A percentile compares a stretch with the other conserved stretches of the same genome.
These are phyloP conservation scores for Ips typographus DNA, from an alignment of 1,140 invertebrate genomes.

Conservation along the genomic window DNA sequence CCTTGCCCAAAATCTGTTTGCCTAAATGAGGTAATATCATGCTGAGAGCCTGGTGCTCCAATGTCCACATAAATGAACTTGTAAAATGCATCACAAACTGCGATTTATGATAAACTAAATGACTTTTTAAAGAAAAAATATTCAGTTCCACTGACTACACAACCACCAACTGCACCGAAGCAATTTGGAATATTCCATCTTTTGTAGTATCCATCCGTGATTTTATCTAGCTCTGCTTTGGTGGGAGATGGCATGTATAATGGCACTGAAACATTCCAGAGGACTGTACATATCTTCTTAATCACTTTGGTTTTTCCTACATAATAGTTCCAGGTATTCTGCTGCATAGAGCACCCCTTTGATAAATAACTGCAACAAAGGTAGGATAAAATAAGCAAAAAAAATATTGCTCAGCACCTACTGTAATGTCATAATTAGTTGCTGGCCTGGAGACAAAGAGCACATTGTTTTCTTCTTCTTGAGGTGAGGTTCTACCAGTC, in stretches of 20 bases:
- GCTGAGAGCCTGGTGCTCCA: constrained; percentile 7
- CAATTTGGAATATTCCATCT: not conserved
- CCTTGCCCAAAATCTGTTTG: not conserved
- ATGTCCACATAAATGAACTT: too few relatives aligned
- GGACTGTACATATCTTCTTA: not conserved
- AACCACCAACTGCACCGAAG: not conserved
- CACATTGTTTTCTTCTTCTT: not conserved
- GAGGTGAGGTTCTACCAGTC: not conserved
- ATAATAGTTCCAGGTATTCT: not conserved
- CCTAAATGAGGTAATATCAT: not conserved
- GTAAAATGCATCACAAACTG: constrained; percentile 4
- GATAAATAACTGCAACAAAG: not conserved
- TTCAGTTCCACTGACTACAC: not conserved
- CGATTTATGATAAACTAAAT: not conserved
- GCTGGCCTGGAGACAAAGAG: not conserved
- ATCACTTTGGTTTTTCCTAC: constrained; percentile 1
- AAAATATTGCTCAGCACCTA: not conserved
- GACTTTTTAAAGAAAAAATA: not conserved
- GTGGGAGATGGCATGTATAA: not conserved
- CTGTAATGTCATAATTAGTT: not conserved
- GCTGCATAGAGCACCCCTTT: not conserved
- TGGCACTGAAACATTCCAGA: not conserved
- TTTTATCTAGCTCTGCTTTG: not conserved
- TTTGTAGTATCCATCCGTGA: not conserved
- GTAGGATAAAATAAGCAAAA: not conserved